Evolutionary conservation across 2,888 invertebrate species (phyloP), one percentile per base, ranked within the genome.

Genomic region (Alloscopus bannaensis): DNA sequence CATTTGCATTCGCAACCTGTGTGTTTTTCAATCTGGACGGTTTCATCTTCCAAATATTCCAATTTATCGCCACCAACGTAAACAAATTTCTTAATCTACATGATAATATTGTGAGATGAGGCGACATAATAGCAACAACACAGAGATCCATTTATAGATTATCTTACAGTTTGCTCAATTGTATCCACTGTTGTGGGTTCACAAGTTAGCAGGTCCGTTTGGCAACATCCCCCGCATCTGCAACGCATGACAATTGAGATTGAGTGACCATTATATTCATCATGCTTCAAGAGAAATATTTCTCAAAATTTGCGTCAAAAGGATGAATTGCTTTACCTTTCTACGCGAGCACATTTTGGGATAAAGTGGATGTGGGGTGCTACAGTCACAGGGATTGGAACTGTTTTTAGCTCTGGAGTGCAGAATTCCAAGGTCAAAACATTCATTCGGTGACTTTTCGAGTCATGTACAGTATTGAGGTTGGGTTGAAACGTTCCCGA

Each of bases 211-310:
- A 81, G 64, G 59, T 80, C 76, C 3, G 82, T 77, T 13, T 72
- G 59, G 47, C 84, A 84, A 52, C 84, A 84, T 1, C 84, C 84
- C 11, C 84, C 84, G 52, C 84, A 84, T 66, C 84, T 84, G 55
- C 40, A 65, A 36, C 8, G n/a, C n/a, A n/a, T n/a, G n/a, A n/a
- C n/a, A n/a, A n/a, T n/a, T n/a, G n/a, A n/a, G n/a, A n/a, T n/a
- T n/a, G n/a, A n/a, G n/a, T n/a, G n/a, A n/a, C n/a, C n/a, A n/a
- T n/a, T n/a, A n/a, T n/a, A n/a, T n/a, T n/a, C n/a, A n/a, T n/a
- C n/a, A n/a, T n/a, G n/a, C n/a, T n/a, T n/a, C n/a, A n/a, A n/a
- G n/a, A n/a, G n/a, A n/a, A n/a, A n/a, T n/a, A n/a, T n/a, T 36
- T 36, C 8, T 6, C 36, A 36, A 36, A 36, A 36, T 6, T 36